Conservation (phyloP, 2,888 invertebrate genomes). For the Cybosia mesomella region DNA sequence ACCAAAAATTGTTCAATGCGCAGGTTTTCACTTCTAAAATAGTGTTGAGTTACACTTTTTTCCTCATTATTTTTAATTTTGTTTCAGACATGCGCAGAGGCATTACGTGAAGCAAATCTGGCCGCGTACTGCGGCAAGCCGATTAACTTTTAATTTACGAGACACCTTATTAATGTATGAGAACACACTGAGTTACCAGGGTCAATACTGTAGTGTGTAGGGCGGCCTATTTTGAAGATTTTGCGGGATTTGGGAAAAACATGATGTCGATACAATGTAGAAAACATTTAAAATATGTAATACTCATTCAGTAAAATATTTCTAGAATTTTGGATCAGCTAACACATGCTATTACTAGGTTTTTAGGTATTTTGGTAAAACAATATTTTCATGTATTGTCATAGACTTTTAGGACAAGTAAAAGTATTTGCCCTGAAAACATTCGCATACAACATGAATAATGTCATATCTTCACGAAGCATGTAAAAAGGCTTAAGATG, state of each 20-base stretch:
- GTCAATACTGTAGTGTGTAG: slow-evolving; percentile 39
- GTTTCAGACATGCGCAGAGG: slow-evolving; percentile 97
- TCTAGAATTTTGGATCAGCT: not conserved
- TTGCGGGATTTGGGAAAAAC: slow-evolving; percentile 5
- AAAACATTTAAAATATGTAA: not conserved
- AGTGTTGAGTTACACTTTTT: not conserved
- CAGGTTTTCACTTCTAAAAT: not conserved
- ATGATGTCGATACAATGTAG: not conserved
- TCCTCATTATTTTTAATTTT: not conserved
- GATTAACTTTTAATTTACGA: slow-evolving; percentile 94
- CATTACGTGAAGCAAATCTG: slow-evolving; percentile 98
- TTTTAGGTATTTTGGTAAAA: not conserved
- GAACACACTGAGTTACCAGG: slow-evolving; percentile 54
- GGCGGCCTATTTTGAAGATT: slow-evolving; percentile 13
- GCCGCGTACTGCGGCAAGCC: slow-evolving; percentile 98
- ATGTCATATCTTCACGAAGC: not conserved
- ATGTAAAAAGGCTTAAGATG: not conserved
- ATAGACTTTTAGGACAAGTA: not conserved
- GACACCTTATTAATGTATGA: slow-evolving; percentile 50
- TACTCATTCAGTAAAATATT: not conserved
- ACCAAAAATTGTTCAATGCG: too few relatives aligned
- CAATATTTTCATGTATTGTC: not conserved
- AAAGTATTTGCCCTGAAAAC: not conserved
- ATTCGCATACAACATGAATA: not conserved
- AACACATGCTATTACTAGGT: not conserved